Percentiles rank a stretch among this genome's conserved stretches.
phyloP scores from a whole-genome alignment of 2,113 vertebrate species.

The Tonatia bakeri region DNA sequence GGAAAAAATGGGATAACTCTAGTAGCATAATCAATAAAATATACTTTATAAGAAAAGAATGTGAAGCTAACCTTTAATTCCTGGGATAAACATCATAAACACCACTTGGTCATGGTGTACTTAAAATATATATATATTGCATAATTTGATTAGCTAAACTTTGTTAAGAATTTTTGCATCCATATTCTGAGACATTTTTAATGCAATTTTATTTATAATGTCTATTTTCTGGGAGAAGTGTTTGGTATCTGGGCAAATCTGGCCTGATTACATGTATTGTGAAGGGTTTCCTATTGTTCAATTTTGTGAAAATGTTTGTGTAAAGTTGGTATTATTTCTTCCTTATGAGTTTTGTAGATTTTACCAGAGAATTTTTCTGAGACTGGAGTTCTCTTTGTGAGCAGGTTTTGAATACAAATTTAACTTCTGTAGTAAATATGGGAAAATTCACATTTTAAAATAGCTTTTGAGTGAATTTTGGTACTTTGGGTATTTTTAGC shows the following conservation, averaged over 20 bases:
- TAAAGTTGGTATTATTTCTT: background rate
- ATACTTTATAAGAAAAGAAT: background rate
- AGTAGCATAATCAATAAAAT: no score
- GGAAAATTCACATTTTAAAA: background rate
- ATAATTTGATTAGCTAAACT: background rate
- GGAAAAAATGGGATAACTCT: no score
- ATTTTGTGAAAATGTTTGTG: conserved; percentile 7
- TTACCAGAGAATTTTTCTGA: background rate
- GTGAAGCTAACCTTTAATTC: background rate
- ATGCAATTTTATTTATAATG: background rate
- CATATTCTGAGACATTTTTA: background rate
- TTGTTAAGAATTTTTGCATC: background rate
- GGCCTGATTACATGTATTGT: background rate
- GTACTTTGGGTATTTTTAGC: background rate
- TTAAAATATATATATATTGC: background rate
- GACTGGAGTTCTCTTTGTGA: background rate
- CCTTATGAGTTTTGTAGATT: background rate
- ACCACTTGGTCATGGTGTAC: background rate
- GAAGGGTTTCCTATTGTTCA: background rate
- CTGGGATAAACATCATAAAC: background rate
- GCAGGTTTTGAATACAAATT: background rate
- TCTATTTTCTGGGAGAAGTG: background rate
- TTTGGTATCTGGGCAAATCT: no score
- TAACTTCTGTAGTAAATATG: background rate
- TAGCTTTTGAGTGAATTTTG: background rate